A percentile compares a stretch with the other conserved stretches of the same genome.
phyloP scores from a whole-genome alignment of 2,888 invertebrate genomes.

The Rhodophaea formosa region DNA sequence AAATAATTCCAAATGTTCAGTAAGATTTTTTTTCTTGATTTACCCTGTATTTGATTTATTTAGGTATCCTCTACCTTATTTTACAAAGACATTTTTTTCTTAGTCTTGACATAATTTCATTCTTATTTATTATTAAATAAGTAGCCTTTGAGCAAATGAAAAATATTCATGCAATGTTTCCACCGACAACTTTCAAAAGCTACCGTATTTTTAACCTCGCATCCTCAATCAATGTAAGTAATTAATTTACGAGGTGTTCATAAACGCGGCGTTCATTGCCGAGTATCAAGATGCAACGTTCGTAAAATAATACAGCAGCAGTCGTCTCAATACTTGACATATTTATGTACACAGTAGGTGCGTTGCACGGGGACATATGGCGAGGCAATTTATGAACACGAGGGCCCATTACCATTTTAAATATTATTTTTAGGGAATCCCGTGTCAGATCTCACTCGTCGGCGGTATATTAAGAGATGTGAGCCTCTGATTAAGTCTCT shows the following conservation, averaged over 20 bases:
- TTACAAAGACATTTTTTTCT: too few species aligned
- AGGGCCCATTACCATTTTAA: slow-evolving; percentile 80
- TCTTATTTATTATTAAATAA: neutral
- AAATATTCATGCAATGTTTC: neutral
- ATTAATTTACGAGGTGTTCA: slow-evolving; percentile 5
- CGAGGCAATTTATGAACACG: slow-evolving; percentile 78
- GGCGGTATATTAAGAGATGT: slow-evolving; percentile 77
- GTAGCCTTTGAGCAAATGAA: neutral
- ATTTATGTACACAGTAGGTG: slow-evolving; percentile 80
- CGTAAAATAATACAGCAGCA: slow-evolving; percentile 55
- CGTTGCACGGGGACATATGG: slow-evolving; percentile 76
- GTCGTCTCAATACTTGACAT: slow-evolving; percentile 77
- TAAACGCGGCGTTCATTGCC: slow-evolving; percentile 7
- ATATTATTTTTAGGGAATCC: slow-evolving; percentile 82
- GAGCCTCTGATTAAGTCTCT: slow-evolving; percentile 77
- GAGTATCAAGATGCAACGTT: slow-evolving; percentile 57
- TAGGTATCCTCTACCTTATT: too few species aligned
- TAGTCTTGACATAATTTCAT: neutral
- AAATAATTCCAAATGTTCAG: too few species aligned
- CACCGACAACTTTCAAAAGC: neutral
- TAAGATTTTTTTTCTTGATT: too few species aligned
- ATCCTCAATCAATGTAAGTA: neutral
- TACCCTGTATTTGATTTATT: too few species aligned
- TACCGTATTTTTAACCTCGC: neutral
- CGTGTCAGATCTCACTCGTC: slow-evolving; percentile 81